Percentiles rank a stretch among this genome's conserved stretches.
phyloP scores from a whole-genome alignment of 2,888 invertebrate species.

The Hedya salicella region DNA sequence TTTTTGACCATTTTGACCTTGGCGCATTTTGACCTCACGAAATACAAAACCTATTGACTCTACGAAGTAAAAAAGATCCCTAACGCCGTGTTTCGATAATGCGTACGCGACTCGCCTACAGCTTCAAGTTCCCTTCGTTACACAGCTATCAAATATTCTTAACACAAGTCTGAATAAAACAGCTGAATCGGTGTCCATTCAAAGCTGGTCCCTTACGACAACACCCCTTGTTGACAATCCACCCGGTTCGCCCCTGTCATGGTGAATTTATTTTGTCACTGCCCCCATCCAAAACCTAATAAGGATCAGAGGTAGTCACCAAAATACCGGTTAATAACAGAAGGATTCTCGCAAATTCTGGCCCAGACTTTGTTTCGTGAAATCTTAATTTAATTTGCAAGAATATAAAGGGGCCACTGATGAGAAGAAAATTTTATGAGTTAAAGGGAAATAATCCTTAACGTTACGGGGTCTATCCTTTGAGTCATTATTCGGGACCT shows the following conservation, averaged over 20 bases:
- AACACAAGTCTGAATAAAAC: constrained; percentile 34
- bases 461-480: constrained; percentile 37
- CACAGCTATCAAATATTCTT: constrained; percentile 2
- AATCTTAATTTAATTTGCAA: constrained; percentile 72
- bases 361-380: constrained; percentile 58
- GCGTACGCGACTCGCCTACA: background rate
- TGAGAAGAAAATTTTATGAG: constrained; percentile 53
- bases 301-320: constrained; percentile 65
- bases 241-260: constrained; percentile 56
- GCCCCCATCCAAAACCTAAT: constrained; percentile 68
- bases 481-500: constrained; percentile 36
- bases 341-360: constrained; percentile 50
- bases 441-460: constrained; percentile 36
- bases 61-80: background rate
- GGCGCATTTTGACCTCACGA: too few species aligned
- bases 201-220: constrained; percentile 11
- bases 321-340: constrained; percentile 62
- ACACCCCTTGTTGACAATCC: constrained; percentile 45
- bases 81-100: background rate
- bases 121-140: background rate
- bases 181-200: constrained; percentile 28
- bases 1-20: too few species aligned
- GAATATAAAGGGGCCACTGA: constrained; percentile 60
- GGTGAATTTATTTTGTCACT: constrained; percentile 64
- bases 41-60: too few species aligned